Evolutionary conservation across 1,140 invertebrate species (phyloP).

Genomic region (Zaprionus capensis): DNA sequence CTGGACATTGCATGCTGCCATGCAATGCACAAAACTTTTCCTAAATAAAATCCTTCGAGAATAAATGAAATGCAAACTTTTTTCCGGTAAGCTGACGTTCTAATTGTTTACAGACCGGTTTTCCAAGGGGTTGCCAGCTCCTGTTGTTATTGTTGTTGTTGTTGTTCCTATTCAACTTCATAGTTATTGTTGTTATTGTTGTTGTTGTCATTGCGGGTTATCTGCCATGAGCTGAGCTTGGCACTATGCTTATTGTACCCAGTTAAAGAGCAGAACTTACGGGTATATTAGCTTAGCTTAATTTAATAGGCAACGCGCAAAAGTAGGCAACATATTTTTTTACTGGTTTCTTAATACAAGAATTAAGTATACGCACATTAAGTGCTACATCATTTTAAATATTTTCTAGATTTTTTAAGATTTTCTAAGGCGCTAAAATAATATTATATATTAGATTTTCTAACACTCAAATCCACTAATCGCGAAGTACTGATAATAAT

Average conservation of each 20-base stretch:
- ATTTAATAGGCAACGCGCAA: not conserved
- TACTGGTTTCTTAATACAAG: too few relatives aligned
- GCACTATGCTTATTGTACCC: constrained; percentile 37
- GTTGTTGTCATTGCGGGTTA: constrained; percentile 44
- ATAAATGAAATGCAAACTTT: constrained; percentile 83
- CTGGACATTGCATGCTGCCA: constrained; percentile 37
- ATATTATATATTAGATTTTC: not conserved
- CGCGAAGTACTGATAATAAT: not conserved
- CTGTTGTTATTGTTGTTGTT: constrained; percentile 25
- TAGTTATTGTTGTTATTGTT: constrained; percentile 11
- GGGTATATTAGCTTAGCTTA: constrained; percentile 11
- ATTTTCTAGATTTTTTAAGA: not conserved
- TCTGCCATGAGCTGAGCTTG: constrained; percentile 47
- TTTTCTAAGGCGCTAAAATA: not conserved
- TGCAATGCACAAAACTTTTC: constrained; percentile 53
- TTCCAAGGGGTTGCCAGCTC: constrained; percentile 26
- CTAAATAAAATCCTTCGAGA: constrained; percentile 73
- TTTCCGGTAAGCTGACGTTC: constrained; percentile 78
- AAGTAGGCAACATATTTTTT: not conserved
- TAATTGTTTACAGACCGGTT: constrained; percentile 72
- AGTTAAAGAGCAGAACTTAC: not conserved
- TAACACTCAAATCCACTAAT: not conserved
- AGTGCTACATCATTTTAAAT: not conserved
- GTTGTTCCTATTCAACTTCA: constrained; percentile 32
- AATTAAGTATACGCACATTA: not conserved